Base-by-base conservation (phyloP, 1,140 invertebrate genomes). In the Brachystomella parvula region DNA sequence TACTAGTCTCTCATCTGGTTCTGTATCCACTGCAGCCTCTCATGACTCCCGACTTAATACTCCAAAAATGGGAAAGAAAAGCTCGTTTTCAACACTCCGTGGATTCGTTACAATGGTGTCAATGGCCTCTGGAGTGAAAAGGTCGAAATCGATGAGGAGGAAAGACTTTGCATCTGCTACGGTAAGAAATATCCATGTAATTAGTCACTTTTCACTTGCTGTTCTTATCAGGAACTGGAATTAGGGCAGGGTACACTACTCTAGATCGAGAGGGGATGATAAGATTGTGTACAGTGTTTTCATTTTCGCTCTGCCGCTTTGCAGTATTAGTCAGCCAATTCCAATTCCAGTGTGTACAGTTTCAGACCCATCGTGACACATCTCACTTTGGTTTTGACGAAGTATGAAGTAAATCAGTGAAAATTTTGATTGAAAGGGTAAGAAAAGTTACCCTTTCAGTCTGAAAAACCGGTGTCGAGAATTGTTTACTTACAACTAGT, bases 91-190 rank as follows among this genome's bases (percentile, higher is more conserved):
- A 6, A 24, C 49, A 9, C 24, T 19, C 24, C 49, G 24, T 15
- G 49, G 30, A 3, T 66, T 66, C 24, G 60, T 61, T 0, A 61
- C 64, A 6, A 49, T 66, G 57, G 31, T 60, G 19, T 47, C 64
- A 0, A 47, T 65, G 33, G 65, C 39, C 15, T 28, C 17, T 3
- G 44, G 30, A 19, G 9, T 66, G 3, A 66, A 66, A 61, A 39
- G 59, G 28, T 2, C 60, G 3, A 61, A 26, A 17, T 65, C 63
- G 21, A 0, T n/a, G 26, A 56, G 32, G 17, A 66, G 59, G 57
- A 44, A 59, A 2, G 17, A 31, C 0, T 65, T 65, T 60, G 64
- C 44, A 19, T 65, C 64, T 30, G 64, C 57, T 17, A 47, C 56
- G 64, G 64, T 65, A 60, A 65, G 28, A 21, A n/a, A 47, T 47